Percentiles rank a stretch among this genome's conserved stretches.
Evolutionary conservation across 2,797 vertebrate genomes (phyloP).

Genomic region (Neosalanx taihuensis): DNA sequence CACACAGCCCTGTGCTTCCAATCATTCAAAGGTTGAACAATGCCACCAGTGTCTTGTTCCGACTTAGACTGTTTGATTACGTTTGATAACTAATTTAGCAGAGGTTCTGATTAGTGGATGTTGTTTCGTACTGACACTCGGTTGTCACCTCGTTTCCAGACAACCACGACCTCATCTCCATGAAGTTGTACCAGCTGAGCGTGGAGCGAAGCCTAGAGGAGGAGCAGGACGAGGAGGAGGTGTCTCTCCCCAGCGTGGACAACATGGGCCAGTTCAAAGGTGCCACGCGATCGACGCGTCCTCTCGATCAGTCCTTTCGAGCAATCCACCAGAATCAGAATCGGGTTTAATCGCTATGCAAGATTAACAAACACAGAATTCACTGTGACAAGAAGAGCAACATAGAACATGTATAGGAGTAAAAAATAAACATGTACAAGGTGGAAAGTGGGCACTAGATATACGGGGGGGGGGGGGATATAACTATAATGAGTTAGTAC

Average conservation of each 20-base stretch:
- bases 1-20: too few species aligned
- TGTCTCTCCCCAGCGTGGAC: constrained; percentile 84
- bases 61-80: not conserved
- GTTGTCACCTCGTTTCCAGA: constrained; percentile 64
- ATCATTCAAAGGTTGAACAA: not conserved
- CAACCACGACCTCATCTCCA: constrained; percentile 91
- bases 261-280: constrained; percentile 79
- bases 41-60: too few species aligned
- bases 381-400: too few species aligned
- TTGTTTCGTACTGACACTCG: not conserved
- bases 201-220: constrained; percentile 77
- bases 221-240: constrained; percentile 73
- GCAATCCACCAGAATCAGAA: too few species aligned
- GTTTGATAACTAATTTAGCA: not conserved
- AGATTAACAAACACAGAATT: too few species aligned
- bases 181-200: constrained; percentile 89
- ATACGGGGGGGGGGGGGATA: too few species aligned
- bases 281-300: not conserved
- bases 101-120: not conserved
- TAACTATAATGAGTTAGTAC: too few species aligned
- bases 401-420: too few species aligned
- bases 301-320: too few species aligned
- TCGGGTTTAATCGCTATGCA: too few species aligned
- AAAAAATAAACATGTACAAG: too few species aligned
- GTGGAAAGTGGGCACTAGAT: too few species aligned